A percentile compares a stretch with the other conserved stretches of the same genome.
Conservation (phyloP, 2,113 vertebrate species). For the Sorex fumeus region DNA sequence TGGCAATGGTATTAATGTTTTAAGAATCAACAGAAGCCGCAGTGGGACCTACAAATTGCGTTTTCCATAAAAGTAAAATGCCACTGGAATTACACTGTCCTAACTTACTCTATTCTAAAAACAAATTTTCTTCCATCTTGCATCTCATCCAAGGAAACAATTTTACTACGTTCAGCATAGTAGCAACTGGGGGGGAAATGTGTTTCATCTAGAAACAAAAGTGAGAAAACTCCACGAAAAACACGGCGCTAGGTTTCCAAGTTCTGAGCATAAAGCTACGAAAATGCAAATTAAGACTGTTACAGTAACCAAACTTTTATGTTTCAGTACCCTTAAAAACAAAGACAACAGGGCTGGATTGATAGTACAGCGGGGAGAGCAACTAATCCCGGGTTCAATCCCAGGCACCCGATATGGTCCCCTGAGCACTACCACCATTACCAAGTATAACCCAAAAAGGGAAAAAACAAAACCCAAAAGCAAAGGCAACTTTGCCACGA, state of each 20-base stretch:
- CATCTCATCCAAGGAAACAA: conserved; percentile 70
- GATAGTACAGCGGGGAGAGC: no score
- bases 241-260: conserved; percentile 61
- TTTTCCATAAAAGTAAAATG: not conserved
- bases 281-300: conserved; percentile 55
- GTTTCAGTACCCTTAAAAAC: conserved; percentile 61
- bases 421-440: no score
- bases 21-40: not conserved
- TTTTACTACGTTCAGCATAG: conserved; percentile 76
- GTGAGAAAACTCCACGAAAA: conserved; percentile 78
- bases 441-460: no score
- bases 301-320: conserved; percentile 73
- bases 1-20: conserved; percentile 8
- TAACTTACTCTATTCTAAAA: conserved; percentile 50
- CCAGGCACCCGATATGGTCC: no score
- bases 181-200: conserved; percentile 70
- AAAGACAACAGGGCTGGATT: no score
- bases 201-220: conserved; percentile 79
- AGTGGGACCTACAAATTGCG: not conserved
- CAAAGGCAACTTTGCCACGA: not conserved
- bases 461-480: conserved; percentile 8
- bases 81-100: conserved; percentile 29
- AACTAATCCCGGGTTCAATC: no score
- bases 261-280: conserved; percentile 61
- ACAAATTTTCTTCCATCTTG: conserved; percentile 35